phyloP scores from a whole-genome alignment of 2,113 vertebrate genomes.

The Mesitornis unicolor region DNA sequence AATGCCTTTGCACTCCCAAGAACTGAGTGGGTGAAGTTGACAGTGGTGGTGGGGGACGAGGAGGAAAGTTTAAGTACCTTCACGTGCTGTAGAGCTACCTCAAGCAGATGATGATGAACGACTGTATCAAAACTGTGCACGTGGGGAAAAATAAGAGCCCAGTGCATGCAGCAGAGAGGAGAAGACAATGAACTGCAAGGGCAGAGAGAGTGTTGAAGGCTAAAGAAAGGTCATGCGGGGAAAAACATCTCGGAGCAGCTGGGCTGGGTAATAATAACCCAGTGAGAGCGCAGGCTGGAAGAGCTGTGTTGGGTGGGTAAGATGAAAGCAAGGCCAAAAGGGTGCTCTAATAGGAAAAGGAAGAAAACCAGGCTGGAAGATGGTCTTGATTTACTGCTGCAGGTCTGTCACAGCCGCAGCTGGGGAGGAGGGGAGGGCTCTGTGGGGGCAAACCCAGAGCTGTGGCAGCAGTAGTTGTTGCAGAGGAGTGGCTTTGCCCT shows the following conservation, averaged over 20 bases:
- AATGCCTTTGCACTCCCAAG: neutral
- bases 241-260: neutral
- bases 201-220: neutral
- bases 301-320: neutral
- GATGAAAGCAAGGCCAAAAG: neutral
- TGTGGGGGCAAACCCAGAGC: neutral
- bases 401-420: fast-evolving
- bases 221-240: neutral
- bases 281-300: neutral
- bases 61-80: neutral
- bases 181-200: neutral
- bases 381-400: neutral
- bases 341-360: neutral
- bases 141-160: neutral
- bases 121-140: neutral
- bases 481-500: neutral
- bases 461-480: neutral
- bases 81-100: neutral
- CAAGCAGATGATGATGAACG: neutral
- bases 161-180: neutral
- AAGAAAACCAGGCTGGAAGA: neutral
- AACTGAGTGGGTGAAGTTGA: neutral
- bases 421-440: neutral
- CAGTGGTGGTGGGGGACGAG: neutral
- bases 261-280: neutral